Evolutionary conservation across 2,888 invertebrate species (phyloP), one percentile per base, ranked within the genome.

Genomic region (Nomada fabriciana): DNA sequence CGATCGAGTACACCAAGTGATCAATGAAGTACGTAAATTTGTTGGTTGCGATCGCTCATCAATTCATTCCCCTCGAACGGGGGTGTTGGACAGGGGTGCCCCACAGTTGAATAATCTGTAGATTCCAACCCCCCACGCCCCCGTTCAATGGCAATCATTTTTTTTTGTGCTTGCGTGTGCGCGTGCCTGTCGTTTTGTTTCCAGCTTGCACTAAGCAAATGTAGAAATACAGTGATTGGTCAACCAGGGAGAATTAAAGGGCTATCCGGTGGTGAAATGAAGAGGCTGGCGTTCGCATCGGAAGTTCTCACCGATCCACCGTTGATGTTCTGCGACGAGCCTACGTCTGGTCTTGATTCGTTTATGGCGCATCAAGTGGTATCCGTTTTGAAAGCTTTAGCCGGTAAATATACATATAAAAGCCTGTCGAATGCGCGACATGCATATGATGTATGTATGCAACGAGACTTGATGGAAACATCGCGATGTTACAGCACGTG

Each of bases 261-360:
- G 0, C 97, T 99, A 78, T 99, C 98, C 0, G 99, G 99, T 0
- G 99, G 99, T 0, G 99, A 99, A 94, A 97, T 97, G 95, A 99
- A 99, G 93, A 95, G 99, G 76, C 94, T 99, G 15, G 97, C 99
- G 0, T 99, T 99, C 93, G 99, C 99, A 23, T 97, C 98, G n/a
- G 99, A 99, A 95, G 97, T 98, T 2, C 95, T 99, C 61, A 99
- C 98, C 0, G 98, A 99, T 94, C 99, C 99, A 0, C 97, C 98
- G 0, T 94, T 99, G 60, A 96, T 99, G 95, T 98, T 99, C 93
- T 99, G 99, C 93, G 99, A 99, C 91, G 99, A 99, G 91, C 99
- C 99, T 0, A 99, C 99, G 0, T 98, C 98, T 0, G 98, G 99
- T 1, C 94, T 99, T 76, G 99, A 99, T 94, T 98, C 99, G 0